Percentiles rank a stretch among this genome's conserved stretches.
Evolutionary conservation across 2,888 invertebrate species (phyloP).

Genomic region (Amphipoea lucens): DNA sequence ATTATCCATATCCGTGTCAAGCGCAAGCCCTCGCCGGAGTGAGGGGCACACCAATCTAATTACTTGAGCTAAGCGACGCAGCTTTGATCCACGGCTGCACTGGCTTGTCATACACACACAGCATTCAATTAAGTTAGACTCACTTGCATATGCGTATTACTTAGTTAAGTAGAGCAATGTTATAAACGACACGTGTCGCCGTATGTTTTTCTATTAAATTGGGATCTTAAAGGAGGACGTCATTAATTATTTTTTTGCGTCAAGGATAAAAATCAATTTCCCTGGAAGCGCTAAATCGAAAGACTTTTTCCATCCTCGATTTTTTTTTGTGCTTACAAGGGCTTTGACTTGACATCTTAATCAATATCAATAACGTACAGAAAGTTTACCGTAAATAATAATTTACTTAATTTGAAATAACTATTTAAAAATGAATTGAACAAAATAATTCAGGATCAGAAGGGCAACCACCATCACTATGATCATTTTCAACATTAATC

Average conservation of each 20-base stretch:
- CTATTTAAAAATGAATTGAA: not conserved
- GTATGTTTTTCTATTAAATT: slow-evolving; percentile 11
- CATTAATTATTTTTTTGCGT: not conserved
- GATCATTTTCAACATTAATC: slow-evolving; percentile 38
- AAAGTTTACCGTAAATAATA: not conserved
- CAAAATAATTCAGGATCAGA: slow-evolving; percentile 7
- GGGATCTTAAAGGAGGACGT: not conserved
- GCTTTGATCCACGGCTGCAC: slow-evolving; percentile 49
- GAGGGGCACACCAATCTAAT: slow-evolving; percentile 56
- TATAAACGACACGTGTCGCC: not conserved
- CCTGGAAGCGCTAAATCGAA: not conserved
- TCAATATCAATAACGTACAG: not conserved
- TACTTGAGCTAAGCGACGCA: slow-evolving; percentile 41
- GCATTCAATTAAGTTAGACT: slow-evolving; percentile 29
- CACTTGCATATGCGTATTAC: not conserved
- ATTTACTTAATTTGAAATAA: not conserved
- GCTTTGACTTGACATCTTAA: not conserved
- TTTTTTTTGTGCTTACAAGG: not conserved
- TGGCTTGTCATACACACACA: slow-evolving; percentile 5
- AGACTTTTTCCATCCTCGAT: not conserved
- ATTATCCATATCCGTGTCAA: slow-evolving; percentile 53
- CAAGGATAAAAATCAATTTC: not conserved
- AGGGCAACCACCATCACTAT: slow-evolving; percentile 8
- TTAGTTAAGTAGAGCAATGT: not conserved
- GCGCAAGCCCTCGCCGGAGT: slow-evolving; percentile 26